These are phyloP conservation scores for Tetrao urogallus DNA, from an alignment of 2,113 vertebrate species.

Conservation along the genomic window DNA sequence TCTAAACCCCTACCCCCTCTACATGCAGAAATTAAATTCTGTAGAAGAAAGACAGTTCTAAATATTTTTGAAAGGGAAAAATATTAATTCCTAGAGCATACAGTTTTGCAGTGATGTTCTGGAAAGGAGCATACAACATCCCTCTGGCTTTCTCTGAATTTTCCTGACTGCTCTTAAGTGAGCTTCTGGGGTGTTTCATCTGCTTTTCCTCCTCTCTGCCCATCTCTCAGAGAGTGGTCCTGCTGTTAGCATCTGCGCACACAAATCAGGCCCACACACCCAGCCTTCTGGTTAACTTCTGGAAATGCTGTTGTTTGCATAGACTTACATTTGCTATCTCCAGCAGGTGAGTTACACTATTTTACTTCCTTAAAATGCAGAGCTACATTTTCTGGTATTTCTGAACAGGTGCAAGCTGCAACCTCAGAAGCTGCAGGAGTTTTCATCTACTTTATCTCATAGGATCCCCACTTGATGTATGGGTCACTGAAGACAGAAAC, in stretches of 20 bases:
- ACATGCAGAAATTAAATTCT: neutral
- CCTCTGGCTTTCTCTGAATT: neutral
- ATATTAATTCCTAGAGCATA: neutral
- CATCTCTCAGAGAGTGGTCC: neutral
- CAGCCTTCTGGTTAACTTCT: neutral
- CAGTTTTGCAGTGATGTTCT: neutral
- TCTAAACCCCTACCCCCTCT: neutral
- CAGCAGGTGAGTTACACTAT: neutral
- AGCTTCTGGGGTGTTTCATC: neutral
- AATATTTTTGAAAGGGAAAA: neutral
- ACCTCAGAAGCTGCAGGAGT: neutral
- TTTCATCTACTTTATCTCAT: neutral
- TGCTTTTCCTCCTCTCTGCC: neutral
- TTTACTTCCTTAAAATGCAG: neutral
- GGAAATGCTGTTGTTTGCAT: neutral
- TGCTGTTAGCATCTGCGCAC: fast-evolving
- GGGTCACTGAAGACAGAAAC: neutral
- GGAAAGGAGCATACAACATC: neutral
- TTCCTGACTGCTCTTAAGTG: neutral
- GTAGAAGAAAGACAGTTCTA: neutral
- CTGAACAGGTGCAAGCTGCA: neutral
- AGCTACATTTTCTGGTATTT: neutral
- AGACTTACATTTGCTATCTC: neutral
- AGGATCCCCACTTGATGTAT: neutral
- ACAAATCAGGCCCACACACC: neutral